Evolutionary conservation across 2,113 vertebrate species (phyloP), one percentile per base, ranked within the genome.

Genomic region (Oreochromis niloticus): DNA sequence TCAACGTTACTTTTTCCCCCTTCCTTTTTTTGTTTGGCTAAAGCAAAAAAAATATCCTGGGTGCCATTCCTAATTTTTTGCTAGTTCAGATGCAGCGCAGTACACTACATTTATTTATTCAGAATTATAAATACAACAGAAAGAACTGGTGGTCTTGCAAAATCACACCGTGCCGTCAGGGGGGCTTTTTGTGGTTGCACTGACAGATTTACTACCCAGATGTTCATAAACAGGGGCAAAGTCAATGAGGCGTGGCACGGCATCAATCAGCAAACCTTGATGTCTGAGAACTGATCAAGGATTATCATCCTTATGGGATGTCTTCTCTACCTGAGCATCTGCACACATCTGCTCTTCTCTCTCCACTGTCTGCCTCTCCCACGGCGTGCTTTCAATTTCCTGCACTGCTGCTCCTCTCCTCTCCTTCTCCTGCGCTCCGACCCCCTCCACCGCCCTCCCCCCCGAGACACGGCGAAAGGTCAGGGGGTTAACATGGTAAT

Each of bases 401-500:
- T 91, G 82, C 85, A 13, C 56, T 55, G 17, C 86, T 4, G 79
- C 87, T 88, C 83, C 81, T 85, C 91, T 84, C 56, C 36, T 11
- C 89, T 34, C 56, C 10, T 34, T 52, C 82, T 85, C 83, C 54
- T n/a, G 63, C 39, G 43, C 83, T 13, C 52, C 87, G 81, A 87
- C 93, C 90, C 93, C 84, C 75, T 89, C 93, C 89, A 89, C 89
- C 68, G 11, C 55, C 88, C 34, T 6, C 83, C 19, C 43, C 82
- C 92, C 88, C 71, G 92, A 91, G 94, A 96, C 91, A 73, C 91
- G 4, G 63, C 14, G 85, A 81, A 91, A 48, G 96, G 93, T 93
- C 94, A 94, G 89, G 90, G 94, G 95, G 96, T 96, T 96, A 96
- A 96, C 93, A 19, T 91, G 94, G 93, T 96, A 96, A 96, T 96